phyloP scores from a whole-genome alignment of 2,888 invertebrate species.

The Lissonota sp. region DNA sequence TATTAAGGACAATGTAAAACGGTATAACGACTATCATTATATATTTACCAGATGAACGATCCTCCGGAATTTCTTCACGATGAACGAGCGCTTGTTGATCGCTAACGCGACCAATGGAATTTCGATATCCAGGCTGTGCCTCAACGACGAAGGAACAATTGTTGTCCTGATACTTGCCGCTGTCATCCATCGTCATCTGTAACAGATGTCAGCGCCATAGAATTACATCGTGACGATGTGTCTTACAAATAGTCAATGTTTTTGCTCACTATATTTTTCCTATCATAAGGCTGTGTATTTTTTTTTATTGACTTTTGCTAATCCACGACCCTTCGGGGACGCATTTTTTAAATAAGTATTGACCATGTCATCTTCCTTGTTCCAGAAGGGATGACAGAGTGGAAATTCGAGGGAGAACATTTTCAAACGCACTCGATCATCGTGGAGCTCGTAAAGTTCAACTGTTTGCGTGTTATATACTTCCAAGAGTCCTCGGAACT shows the following conservation, averaged over 20 bases:
- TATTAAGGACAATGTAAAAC: neutral
- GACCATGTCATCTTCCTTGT: too few relatives aligned
- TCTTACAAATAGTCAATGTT: too few relatives aligned
- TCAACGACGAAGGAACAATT: conserved; percentile 81
- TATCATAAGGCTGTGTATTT: too few relatives aligned
- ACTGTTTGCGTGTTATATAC: conserved; percentile 22
- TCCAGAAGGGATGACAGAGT: too few relatives aligned
- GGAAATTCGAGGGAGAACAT: too few relatives aligned
- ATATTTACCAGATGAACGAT: conserved; percentile 73
- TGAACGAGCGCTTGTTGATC: conserved; percentile 86
- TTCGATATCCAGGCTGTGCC: conserved; percentile 78
- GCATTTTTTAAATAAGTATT: too few relatives aligned
- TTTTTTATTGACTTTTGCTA: too few relatives aligned
- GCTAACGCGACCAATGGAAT: conserved; percentile 76
- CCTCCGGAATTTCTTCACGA: conserved; percentile 80
- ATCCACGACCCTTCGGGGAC: too few relatives aligned
- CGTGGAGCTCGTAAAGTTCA: conserved; percentile 32
- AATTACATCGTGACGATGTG: too few relatives aligned
- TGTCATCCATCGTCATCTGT: conserved; percentile 80
- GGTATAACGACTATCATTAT: neutral
- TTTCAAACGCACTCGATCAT: too few relatives aligned
- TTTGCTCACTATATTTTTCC: too few relatives aligned
- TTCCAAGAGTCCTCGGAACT: neutral
- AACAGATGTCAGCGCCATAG: conserved; percentile 23
- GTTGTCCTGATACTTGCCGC: conserved; percentile 76